phyloP scores from a whole-genome alignment of 2,113 vertebrate genomes.

The Macroglossus sobrinus region DNA sequence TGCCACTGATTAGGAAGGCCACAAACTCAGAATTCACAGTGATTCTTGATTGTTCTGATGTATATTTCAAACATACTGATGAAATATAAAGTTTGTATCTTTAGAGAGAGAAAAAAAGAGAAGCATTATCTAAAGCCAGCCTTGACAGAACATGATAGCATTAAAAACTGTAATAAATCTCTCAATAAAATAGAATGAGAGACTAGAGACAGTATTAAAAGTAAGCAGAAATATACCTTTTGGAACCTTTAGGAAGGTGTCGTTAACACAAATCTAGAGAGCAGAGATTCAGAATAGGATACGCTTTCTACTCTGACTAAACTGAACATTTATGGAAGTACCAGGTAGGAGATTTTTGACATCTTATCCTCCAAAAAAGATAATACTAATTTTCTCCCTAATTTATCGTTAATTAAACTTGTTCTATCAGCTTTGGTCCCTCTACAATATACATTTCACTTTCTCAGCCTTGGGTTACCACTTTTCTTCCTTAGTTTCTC shows the following conservation, averaged over 20 bases:
- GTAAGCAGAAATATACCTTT: neutral
- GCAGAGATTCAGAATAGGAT: neutral
- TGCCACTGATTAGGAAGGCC: neutral
- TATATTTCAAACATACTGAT: neutral
- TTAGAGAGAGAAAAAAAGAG: neutral
- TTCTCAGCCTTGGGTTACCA: neutral
- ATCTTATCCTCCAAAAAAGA: neutral
- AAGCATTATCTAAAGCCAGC: neutral
- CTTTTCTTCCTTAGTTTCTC: neutral
- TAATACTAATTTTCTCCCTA: neutral
- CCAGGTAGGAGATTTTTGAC: neutral
- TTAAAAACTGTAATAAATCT: neutral
- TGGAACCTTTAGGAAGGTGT: neutral
- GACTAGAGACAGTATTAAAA: neutral
- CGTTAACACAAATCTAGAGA: neutral
- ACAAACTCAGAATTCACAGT: neutral
- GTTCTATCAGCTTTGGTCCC: neutral
- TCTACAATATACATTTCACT: neutral
- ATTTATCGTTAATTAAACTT: neutral
- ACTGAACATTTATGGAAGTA: neutral
- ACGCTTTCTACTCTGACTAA: neutral
- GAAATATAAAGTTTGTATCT: neutral
- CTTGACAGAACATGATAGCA: neutral
- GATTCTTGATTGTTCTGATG: neutral
- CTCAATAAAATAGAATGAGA: neutral